phyloP scores from a whole-genome alignment of 2,797 vertebrate species.

The Manis javanica region DNA sequence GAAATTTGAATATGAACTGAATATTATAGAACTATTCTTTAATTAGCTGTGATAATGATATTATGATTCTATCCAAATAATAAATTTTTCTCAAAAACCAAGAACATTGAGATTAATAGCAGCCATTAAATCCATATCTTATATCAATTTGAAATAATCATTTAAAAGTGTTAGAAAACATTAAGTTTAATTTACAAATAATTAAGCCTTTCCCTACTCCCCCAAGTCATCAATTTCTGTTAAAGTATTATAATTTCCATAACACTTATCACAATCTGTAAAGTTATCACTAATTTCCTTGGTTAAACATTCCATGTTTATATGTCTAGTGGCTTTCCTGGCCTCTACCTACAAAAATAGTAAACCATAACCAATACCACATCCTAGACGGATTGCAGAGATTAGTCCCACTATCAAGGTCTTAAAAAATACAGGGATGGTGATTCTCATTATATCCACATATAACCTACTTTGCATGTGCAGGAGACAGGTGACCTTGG shows the following conservation, averaged over 20 bases:
- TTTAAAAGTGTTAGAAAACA: neutral
- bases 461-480: rapidly evolving
- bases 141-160: neutral
- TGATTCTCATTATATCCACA: neutral
- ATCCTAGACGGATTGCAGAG: neutral
- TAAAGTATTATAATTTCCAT: neutral
- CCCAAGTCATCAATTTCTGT: neutral
- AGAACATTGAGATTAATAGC: neutral
- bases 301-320: neutral
- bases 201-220: neutral
- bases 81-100: neutral
- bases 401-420: neutral
- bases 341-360: neutral
- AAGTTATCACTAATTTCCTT: neutral
- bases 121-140: constrained; percentile 6
- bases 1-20: neutral
- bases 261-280: neutral
- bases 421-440: neutral
- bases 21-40: neutral
- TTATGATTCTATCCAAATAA: neutral
- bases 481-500: neutral
- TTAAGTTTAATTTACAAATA: neutral
- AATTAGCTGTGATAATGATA: neutral
- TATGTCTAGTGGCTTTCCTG: neutral
- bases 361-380: neutral